Percentiles rank a stretch among this genome's conserved stretches.
These are phyloP conservation scores for Damaliscus lunatus DNA, from an alignment of 2,113 vertebrate species.

Conservation along the genomic window DNA sequence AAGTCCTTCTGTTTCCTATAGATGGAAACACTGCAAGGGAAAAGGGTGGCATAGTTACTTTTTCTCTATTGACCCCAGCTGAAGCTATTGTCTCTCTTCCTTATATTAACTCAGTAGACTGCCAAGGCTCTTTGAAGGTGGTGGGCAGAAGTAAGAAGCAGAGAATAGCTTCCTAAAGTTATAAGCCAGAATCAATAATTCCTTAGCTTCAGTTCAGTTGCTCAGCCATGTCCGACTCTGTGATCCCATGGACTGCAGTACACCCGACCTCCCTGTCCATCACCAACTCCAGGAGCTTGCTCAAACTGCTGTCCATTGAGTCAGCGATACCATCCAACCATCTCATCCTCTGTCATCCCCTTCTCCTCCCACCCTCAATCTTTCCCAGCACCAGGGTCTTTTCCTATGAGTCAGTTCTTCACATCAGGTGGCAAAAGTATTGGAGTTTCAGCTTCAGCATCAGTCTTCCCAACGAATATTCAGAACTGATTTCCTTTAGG, in stretches of 20 bases:
- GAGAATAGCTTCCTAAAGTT: neutral
- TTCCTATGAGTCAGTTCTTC: neutral
- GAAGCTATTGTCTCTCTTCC: neutral
- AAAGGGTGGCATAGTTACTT: neutral
- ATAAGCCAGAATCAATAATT: neutral
- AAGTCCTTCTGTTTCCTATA: neutral
- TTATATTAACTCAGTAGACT: neutral
- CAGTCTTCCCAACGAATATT: neutral
- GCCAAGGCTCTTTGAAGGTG: neutral
- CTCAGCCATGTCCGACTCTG: neutral
- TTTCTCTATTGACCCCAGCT: neutral
- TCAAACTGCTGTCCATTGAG: neutral
- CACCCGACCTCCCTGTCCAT: neutral
- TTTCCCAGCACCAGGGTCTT: neutral
- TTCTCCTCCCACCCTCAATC: neutral
- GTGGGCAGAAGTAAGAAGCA: neutral
- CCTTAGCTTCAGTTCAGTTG: neutral
- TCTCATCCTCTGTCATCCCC: neutral
- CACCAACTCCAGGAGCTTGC: neutral
- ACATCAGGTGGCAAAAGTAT: neutral
- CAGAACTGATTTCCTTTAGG: neutral
- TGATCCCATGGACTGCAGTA: neutral
- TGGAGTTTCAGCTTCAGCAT: neutral
- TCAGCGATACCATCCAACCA: neutral
- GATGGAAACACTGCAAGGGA: neutral